Conservation (phyloP, 2,113 vertebrate genomes). For the Protobothrops mucrosquamatus region DNA sequence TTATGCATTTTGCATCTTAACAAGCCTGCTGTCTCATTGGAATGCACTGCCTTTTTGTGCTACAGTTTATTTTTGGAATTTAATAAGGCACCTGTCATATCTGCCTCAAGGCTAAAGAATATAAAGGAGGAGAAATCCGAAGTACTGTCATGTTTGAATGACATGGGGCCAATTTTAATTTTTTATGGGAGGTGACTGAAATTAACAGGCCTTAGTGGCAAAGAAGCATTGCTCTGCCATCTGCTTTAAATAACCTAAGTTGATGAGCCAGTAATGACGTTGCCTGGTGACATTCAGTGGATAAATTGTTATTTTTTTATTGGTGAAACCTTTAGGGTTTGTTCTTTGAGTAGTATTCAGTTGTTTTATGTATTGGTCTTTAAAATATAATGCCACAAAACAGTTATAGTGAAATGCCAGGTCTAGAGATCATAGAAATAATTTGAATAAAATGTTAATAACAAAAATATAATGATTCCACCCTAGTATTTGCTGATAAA, state of each 20-base stretch:
- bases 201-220: conserved; percentile 67
- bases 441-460: background rate
- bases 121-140: conserved; percentile 76
- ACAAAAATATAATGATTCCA: background rate
- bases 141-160: conserved; percentile 82
- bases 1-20: conserved; percentile 78
- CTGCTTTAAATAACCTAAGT: conserved; percentile 65
- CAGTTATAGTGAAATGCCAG: background rate
- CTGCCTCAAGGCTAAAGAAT: conserved; percentile 81
- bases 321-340: conserved; percentile 61
- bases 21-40: conserved; percentile 77
- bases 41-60: conserved; percentile 75
- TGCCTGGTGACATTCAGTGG: conserved; percentile 73
- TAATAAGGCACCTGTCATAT: conserved; percentile 85
- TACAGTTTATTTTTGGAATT: conserved; percentile 82
- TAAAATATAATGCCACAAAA: conserved; percentile 62
- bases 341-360: conserved; percentile 63
- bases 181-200: conserved; percentile 72
- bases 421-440: background rate
- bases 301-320: conserved; percentile 59
- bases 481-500: background rate
- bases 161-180: conserved; percentile 78
- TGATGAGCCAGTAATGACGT: conserved; percentile 73
- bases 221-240: conserved; percentile 64
- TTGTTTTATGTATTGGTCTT: conserved; percentile 49